Conservation (phyloP, 2,888 invertebrate genomes). For the Masnerella sp. region DNA sequence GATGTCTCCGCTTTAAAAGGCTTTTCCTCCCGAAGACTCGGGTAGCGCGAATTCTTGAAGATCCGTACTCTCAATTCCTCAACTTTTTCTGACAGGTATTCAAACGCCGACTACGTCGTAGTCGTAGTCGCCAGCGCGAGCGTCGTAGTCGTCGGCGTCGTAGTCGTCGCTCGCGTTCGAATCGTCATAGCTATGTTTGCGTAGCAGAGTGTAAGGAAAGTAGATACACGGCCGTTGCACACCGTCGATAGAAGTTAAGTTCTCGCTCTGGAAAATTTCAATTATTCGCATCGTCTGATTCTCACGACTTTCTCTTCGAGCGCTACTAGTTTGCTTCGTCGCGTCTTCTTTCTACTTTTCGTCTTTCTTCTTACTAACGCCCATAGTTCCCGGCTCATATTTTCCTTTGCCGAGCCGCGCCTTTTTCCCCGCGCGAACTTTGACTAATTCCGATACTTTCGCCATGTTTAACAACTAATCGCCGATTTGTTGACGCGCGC, state of each 20-base stretch:
- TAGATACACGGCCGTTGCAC: slow-evolving; percentile 60
- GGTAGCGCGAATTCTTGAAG: slow-evolving; percentile 38
- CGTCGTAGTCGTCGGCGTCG: slow-evolving; percentile 21
- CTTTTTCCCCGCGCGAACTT: slow-evolving; percentile 61
- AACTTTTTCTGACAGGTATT: slow-evolving; percentile 56
- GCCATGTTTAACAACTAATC: too few species aligned
- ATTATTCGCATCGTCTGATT: slow-evolving; percentile 73
- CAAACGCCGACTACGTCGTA: slow-evolving; percentile 43
- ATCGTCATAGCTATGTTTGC: slow-evolving; percentile 59
- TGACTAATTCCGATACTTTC: slow-evolving; percentile 68
- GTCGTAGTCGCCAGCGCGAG: slow-evolving; percentile 21
- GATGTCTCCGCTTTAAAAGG: slow-evolving; percentile 43
- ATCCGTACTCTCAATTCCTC: slow-evolving; percentile 47
- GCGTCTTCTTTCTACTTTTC: slow-evolving; percentile 53
- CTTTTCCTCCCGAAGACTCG: slow-evolving; percentile 43
- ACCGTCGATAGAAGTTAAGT: slow-evolving; percentile 66
- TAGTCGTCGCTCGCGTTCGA: slow-evolving; percentile 50
- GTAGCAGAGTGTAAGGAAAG: slow-evolving; percentile 61
- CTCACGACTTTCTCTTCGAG: slow-evolving; percentile 59
- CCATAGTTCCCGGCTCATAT: slow-evolving; percentile 53
- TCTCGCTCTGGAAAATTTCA: slow-evolving; percentile 73
- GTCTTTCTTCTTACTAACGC: slow-evolving; percentile 51
- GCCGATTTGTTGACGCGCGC: too few species aligned
- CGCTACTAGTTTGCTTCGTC: slow-evolving; percentile 43
- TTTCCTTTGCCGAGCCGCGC: slow-evolving; percentile 51